These are phyloP conservation scores for Apeira syringaria DNA, from an alignment of 2,888 invertebrate genomes.

Conservation along the genomic window DNA sequence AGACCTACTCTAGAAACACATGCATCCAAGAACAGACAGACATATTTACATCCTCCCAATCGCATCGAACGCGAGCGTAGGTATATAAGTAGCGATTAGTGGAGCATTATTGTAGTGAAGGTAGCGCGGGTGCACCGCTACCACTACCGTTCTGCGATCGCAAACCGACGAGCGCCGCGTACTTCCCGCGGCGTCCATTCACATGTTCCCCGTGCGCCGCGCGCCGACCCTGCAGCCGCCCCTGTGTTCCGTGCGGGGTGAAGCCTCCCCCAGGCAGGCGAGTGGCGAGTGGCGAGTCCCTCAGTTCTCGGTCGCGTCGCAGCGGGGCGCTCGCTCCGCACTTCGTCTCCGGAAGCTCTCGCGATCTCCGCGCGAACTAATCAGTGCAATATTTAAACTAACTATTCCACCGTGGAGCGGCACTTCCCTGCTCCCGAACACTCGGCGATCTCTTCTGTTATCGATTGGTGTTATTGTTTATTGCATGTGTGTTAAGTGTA, in stretches of 20 bases:
- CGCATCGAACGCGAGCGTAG: too few species aligned
- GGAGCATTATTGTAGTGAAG: constrained; percentile 36
- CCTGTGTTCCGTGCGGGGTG: constrained; percentile 43
- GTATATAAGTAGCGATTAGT: constrained; percentile 22
- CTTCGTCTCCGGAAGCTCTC: constrained; percentile 36
- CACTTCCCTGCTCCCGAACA: constrained; percentile 38
- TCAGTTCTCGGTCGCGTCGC: constrained; percentile 59
- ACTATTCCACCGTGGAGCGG: constrained; percentile 36
- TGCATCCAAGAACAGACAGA: too few species aligned
- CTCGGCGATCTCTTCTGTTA: too few species aligned
- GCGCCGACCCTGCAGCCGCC: constrained; percentile 53
- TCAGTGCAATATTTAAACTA: constrained; percentile 3
- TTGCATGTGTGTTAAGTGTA: constrained; percentile 41
- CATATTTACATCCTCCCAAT: too few species aligned
- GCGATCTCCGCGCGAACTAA: constrained; percentile 63
- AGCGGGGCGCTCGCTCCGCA: constrained; percentile 41
- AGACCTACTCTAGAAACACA: too few species aligned
- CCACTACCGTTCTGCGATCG: constrained; percentile 10
- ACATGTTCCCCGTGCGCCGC: constrained; percentile 44
- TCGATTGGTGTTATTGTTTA: constrained; percentile 36
- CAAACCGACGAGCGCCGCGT: constrained; percentile 38
- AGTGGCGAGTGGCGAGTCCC: too few species aligned
- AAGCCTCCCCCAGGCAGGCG: constrained; percentile 35
- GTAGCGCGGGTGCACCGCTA: constrained; percentile 34
- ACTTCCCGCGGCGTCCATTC: constrained; percentile 53